phyloP scores from a whole-genome alignment of 2,888 invertebrate species.

The Lithophane ornitopus region DNA sequence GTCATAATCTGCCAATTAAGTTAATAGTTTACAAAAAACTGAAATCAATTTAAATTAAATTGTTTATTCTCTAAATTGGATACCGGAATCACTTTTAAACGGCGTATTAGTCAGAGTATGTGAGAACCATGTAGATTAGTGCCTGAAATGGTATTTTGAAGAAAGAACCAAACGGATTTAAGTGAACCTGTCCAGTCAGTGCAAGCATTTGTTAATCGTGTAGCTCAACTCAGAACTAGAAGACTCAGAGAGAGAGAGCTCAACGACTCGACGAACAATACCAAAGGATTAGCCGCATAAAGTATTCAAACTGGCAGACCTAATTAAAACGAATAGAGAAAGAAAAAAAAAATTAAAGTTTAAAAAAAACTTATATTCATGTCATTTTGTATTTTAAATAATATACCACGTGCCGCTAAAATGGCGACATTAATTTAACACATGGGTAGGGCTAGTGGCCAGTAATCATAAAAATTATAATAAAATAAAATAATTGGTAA shows the following conservation, averaged over 20 bases:
- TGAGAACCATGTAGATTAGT: no score
- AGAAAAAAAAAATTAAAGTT: not conserved
- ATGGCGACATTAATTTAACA: no score
- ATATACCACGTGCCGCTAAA: no score
- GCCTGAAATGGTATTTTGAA: not conserved
- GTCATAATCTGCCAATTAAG: not conserved
- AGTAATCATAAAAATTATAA: no score
- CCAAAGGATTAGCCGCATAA: not conserved
- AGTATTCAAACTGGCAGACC: not conserved
- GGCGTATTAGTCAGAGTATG: not conserved
- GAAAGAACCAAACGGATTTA: not conserved
- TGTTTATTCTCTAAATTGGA: not conserved
- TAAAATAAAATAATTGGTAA: no score
- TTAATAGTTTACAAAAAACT: not conserved
- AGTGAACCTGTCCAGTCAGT: no score
- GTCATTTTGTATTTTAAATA: not conserved
- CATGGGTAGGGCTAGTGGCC: no score
- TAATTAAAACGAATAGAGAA: not conserved
- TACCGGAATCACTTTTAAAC: not conserved
- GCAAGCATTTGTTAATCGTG: not conserved
- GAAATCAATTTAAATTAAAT: not conserved
- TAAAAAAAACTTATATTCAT: not conserved
- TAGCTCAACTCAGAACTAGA: not conserved
- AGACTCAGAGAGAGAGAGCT: no score
- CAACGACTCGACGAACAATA: conserved; percentile 1